Evolutionary conservation across 2,888 invertebrate species (phyloP).

Genomic region (Chrysolina haemoptera): DNA sequence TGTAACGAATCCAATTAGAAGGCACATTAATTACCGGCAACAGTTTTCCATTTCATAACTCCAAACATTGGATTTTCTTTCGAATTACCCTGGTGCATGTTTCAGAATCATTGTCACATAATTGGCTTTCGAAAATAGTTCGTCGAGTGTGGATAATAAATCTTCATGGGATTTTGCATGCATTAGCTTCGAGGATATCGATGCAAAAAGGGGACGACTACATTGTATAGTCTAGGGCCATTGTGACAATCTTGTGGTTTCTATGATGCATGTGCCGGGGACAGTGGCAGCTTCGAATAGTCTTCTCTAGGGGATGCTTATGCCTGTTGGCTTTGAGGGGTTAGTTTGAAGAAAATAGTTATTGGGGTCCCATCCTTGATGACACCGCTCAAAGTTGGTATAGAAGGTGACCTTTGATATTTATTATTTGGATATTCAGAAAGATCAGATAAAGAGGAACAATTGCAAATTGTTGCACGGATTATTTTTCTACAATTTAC

Average conservation of each 20-base stretch:
- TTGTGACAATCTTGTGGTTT: constrained; percentile 17
- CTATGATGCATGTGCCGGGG: constrained; percentile 9
- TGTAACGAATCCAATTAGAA: background rate
- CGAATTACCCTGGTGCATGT: constrained; percentile 1
- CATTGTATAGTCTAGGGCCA: constrained; percentile 14
- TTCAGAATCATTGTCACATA: constrained; percentile 5
- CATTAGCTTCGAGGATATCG: constrained; percentile 17
- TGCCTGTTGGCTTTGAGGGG: background rate
- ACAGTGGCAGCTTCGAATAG: background rate
- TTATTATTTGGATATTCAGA: too few relatives aligned
- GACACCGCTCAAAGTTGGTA: too few relatives aligned
- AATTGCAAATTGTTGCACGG: too few relatives aligned
- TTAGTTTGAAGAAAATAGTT: constrained; percentile 2
- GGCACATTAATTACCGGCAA: background rate
- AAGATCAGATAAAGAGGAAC: too few relatives aligned
- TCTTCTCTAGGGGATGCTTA: constrained; percentile 6
- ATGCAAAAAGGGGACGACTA: constrained; percentile 19
- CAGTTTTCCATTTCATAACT: constrained; percentile 3
- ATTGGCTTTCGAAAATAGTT: constrained; percentile 11
- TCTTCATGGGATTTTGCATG: constrained; percentile 19
- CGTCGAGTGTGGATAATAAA: constrained; percentile 17
- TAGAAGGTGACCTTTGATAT: too few relatives aligned
- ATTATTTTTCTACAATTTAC: too few relatives aligned
- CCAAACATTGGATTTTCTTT: background rate
- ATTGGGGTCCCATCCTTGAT: background rate